Evolutionary conservation across 2,797 vertebrate species (phyloP).

Genomic region (Chrysocyon brachyurus): DNA sequence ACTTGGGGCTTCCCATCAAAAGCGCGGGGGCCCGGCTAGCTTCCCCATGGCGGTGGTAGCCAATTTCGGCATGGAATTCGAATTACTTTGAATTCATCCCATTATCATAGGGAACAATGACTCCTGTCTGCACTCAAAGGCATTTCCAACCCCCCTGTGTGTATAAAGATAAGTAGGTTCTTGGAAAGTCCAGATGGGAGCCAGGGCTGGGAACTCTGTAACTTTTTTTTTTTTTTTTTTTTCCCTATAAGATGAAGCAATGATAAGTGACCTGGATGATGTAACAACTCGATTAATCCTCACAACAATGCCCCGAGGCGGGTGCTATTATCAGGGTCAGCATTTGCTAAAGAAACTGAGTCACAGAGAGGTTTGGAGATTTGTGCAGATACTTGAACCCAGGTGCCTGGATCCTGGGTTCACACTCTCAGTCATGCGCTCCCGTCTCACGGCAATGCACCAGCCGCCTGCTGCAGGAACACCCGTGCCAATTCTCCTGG

Average conservation of each 20-base stretch:
- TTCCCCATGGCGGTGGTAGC: not conserved
- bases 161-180: not conserved
- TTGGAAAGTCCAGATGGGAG: constrained; percentile 42
- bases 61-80: constrained; percentile 48
- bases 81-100: constrained; percentile 56
- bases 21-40: constrained; percentile 68
- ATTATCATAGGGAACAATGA: constrained; percentile 58
- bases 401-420: not conserved
- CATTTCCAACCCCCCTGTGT: not conserved
- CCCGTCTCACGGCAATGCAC: not conserved
- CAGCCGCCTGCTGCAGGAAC: not conserved
- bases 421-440: not conserved
- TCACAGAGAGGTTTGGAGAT: not conserved
- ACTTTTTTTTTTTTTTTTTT: not conserved
- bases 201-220: not conserved
- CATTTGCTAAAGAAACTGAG: constrained; percentile 2
- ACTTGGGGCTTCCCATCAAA: constrained; percentile 77
- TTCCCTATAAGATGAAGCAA: not conserved
- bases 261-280: not conserved
- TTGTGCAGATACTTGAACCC: not conserved
- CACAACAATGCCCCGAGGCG: not conserved
- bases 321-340: not conserved
- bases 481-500: not conserved
- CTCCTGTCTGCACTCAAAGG: constrained; percentile 1
- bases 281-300: not conserved